Percentiles rank a stretch among this genome's conserved stretches.
Conservation (phyloP, 2,113 vertebrate genomes). For the Mugil cephalus region DNA sequence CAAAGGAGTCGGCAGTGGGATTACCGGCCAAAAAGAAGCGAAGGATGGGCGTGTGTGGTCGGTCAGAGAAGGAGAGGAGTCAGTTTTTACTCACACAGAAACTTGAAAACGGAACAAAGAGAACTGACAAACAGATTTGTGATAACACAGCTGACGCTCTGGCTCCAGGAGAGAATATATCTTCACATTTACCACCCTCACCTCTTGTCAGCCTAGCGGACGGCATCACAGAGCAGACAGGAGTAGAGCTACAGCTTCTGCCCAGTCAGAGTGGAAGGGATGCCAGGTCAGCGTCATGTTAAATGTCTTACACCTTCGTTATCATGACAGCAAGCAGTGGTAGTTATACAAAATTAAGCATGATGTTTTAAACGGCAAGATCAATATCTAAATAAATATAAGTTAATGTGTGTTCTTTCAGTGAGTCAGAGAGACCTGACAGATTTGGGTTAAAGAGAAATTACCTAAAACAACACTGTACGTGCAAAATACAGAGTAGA, state of each 20-base stretch:
- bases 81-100: constrained; percentile 44
- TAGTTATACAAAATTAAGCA: no score
- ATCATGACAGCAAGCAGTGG: neutral
- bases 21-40: constrained; percentile 69
- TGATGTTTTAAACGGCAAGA: no score
- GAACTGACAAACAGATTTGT: constrained; percentile 1
- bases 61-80: constrained; percentile 64
- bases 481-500: no score
- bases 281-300: constrained; percentile 45
- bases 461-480: no score
- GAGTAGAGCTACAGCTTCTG: constrained; percentile 10
- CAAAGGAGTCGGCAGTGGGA: constrained; percentile 5
- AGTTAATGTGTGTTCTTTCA: no score
- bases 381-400: no score
- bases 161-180: constrained; percentile 10
- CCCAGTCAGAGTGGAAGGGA: constrained; percentile 1
- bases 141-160: neutral
- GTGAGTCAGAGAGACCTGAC: no score
- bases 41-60: constrained; percentile 76
- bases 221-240: neutral
- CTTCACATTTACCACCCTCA: neutral
- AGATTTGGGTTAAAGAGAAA: no score
- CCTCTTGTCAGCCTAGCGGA: neutral
- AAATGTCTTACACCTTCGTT: neutral
- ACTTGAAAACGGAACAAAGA: neutral